phyloP scores from a whole-genome alignment of 2,888 invertebrate genomes.

The Stratiomys singularior region DNA sequence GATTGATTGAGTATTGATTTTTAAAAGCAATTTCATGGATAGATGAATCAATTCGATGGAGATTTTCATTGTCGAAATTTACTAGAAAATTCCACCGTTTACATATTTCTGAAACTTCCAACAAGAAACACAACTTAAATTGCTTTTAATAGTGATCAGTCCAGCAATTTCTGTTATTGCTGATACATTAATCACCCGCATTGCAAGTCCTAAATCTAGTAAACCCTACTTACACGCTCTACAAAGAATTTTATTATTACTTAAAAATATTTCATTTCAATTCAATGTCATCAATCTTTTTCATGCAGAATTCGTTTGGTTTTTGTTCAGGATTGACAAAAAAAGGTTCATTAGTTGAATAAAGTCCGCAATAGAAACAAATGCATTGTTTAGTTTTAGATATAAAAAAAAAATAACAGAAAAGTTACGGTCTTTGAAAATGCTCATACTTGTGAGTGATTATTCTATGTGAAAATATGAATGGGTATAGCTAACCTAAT shows the following conservation, averaged over 20 bases:
- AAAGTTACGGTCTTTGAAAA: background rate
- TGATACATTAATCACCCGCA: no score
- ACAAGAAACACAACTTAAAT: no score
- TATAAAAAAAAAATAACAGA: background rate
- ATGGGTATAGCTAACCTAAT: background rate
- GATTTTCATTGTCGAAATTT: no score
- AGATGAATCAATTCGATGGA: no score
- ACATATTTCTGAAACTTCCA: no score
- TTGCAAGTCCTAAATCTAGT: background rate
- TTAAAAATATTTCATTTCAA: conserved; percentile 1
- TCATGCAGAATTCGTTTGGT: background rate
- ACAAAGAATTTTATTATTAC: background rate
- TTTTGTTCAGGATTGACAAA: background rate
- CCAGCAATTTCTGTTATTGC: no score
- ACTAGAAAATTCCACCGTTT: no score
- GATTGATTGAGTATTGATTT: no score
- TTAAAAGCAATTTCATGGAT: no score
- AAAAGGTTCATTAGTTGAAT: background rate
- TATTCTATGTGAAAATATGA: background rate
- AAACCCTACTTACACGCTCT: background rate
- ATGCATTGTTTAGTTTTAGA: conserved; percentile 7
- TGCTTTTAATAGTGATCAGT: no score
- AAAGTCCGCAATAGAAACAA: background rate
- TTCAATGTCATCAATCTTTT: background rate
- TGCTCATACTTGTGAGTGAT: background rate